Conservation (phyloP, 2,797 vertebrate genomes). For the Hypotaenidia okinawae region DNA sequence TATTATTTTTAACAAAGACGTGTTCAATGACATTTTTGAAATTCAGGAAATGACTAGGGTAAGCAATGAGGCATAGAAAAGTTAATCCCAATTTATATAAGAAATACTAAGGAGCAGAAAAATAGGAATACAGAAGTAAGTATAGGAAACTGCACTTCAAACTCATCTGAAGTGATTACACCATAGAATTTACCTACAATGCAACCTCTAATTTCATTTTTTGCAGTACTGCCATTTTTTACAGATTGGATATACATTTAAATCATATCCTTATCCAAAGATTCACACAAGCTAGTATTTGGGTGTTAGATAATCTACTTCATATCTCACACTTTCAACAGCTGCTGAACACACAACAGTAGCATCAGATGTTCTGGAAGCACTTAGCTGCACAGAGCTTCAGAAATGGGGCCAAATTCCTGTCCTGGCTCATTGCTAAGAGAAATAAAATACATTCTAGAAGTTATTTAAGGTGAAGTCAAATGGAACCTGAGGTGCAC, state of each 20-base stretch:
- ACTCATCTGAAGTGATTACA: slow-evolving; percentile 40
- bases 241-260: not conserved
- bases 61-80: slow-evolving; percentile 47
- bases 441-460: not conserved
- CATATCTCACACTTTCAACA: not conserved
- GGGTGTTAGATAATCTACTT: slow-evolving; percentile 5
- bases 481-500: not conserved
- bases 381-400: not conserved
- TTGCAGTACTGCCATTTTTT: slow-evolving; percentile 6
- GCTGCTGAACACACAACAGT: not conserved
- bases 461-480: not conserved
- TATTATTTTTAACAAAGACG: slow-evolving; percentile 58
- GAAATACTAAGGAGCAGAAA: slow-evolving; percentile 45
- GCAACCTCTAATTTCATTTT: slow-evolving; percentile 38
- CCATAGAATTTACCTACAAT: slow-evolving; percentile 58
- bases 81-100: slow-evolving; percentile 38
- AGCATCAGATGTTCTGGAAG: slow-evolving; percentile 28
- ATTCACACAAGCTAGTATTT: slow-evolving; percentile 8
- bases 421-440: not conserved
- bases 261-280: slow-evolving; percentile 21
- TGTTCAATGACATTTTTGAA: slow-evolving; percentile 49
- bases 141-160: slow-evolving; percentile 16
- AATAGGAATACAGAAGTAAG: slow-evolving; percentile 32
- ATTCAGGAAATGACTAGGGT: slow-evolving; percentile 42
- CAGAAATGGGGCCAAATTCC: not conserved